Conservation (phyloP, 1,140 invertebrate species). For the Piezodorus guildinii region DNA sequence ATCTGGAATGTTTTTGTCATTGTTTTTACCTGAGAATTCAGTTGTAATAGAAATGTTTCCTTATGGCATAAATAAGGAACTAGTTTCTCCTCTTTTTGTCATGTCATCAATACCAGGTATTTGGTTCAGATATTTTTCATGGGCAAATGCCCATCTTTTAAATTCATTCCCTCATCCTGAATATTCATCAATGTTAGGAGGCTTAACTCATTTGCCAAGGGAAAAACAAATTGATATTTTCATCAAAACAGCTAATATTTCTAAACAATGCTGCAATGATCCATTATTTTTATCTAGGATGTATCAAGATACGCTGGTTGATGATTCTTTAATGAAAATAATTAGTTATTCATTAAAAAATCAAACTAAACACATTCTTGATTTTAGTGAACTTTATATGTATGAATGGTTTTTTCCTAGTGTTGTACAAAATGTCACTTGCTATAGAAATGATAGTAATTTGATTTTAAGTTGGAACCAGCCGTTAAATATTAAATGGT, state of each 20-base stretch:
- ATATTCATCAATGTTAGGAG: constrained; percentile 31
- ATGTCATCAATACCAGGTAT: constrained; percentile 32
- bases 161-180: constrained; percentile 36
- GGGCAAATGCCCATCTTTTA: constrained; percentile 34
- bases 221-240: constrained; percentile 33
- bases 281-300: constrained; percentile 42
- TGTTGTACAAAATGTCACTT: not conserved
- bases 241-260: constrained; percentile 32
- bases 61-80: constrained; percentile 34
- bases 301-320: constrained; percentile 42
- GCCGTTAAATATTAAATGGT: not conserved
- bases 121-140: constrained; percentile 35
- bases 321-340: constrained; percentile 23
- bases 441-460: not conserved
- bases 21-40: constrained; percentile 31
- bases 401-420: constrained; percentile 17
- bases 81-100: constrained; percentile 40
- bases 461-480: not conserved
- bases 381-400: not conserved
- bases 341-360: not conserved
- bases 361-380: not conserved
- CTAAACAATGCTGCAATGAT: constrained; percentile 40
- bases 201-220: constrained; percentile 34
- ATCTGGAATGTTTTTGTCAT: constrained; percentile 31
- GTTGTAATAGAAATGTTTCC: constrained; percentile 35